Evolutionary conservation across 53 echinoderm and acorn worm species (phyloP), one percentile per base, ranked within the genome.

Genomic region (Hippasteria phrygiana): DNA sequence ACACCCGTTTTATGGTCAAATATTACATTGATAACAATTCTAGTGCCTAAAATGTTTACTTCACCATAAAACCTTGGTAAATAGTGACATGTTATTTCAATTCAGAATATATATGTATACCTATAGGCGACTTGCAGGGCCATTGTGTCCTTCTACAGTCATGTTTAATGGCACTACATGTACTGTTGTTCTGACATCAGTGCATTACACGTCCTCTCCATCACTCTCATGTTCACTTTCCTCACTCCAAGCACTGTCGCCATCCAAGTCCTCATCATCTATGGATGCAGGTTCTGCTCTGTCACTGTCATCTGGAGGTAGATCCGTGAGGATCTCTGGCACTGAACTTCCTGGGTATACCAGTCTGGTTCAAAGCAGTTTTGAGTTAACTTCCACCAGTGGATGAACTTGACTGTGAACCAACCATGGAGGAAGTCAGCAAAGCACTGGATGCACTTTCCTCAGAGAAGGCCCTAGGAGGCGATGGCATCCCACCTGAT

Each of bases 151-250:
- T 63, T 27, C 63, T n/a, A n/a, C n/a, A n/a, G n/a, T n/a, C n/a
- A 63, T 28, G 32, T 27, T 27, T 27, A 28, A 63, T 28, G 63
- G 29, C 28, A 24, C 29, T 63, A 28, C n/a, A n/a, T n/a, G n/a
- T 12, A 1, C 20, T 9, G 1, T n/a, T 72, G 31, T 50, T 45
- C 46, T 75, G 5, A 4, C 75, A 75, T 47, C 75, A 39, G 40
- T 72, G 41, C 12, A 43, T n/a, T 42, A 42, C 39, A 42, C 72
- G 42, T 72, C 43, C n/a, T n/a, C n/a, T 72, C 39, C 39, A 41
- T 71, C 71, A 72, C 72, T 72, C 72, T 72, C 24, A 77, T 53
- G 13, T 53, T 77, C 54, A 77, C 55, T 55, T 53, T 77, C 77
- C 50, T 77, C 77, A 77, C 37, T 55, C 16, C 20, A 29, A 77